Evolutionary conservation across 2,888 invertebrate species (phyloP), one percentile per base, ranked within the genome.

Genomic region (Melipona bicolor): DNA sequence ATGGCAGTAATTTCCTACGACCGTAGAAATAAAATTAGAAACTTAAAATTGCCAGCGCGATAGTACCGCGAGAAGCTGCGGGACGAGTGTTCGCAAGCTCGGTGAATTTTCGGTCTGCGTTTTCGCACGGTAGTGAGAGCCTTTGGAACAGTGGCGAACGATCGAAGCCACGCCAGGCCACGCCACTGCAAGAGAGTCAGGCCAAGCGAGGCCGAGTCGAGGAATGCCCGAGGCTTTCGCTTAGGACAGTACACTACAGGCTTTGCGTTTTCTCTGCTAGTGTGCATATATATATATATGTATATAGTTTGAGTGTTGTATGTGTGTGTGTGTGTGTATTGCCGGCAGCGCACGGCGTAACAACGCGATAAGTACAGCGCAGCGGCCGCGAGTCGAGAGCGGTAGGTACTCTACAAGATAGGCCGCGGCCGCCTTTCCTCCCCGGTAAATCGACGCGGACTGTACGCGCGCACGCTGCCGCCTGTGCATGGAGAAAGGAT

Each of bases 361-460:
- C 86, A 88, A 90, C 87, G 88, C 89, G 90, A 91, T 89, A 90
- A 89, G 89, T 87, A 85, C 87, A 86, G 84, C 87, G 81, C 87
- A 86, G 84, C 87, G 81, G 77, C 81, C 73, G 65, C 49, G 69
- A 79, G 76, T 32, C 71, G 27, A 59, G 71, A 70, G 49, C 50
- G 50, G 62, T 50, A 50, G 68, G 76, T 69, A 62, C 81, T 82
- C 72, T 52, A 24, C 77, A 64, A 82, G 83, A 87, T 85, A 83
- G 88, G 78, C 85, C 70, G 4, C 32, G 77, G 84, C 71, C 85
- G 77, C 82, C 83, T 85, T 85, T 86, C 89, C 86, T 88, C 84
- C 83, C 89, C 83, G 81, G 83, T 85, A 87, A 87, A 87, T 87
- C 87, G 79, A 62, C 74, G 79, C 70, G 88, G 83, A 90, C 86